Conservation (phyloP, 2,113 vertebrate species). For the Pterocles orientalis region DNA sequence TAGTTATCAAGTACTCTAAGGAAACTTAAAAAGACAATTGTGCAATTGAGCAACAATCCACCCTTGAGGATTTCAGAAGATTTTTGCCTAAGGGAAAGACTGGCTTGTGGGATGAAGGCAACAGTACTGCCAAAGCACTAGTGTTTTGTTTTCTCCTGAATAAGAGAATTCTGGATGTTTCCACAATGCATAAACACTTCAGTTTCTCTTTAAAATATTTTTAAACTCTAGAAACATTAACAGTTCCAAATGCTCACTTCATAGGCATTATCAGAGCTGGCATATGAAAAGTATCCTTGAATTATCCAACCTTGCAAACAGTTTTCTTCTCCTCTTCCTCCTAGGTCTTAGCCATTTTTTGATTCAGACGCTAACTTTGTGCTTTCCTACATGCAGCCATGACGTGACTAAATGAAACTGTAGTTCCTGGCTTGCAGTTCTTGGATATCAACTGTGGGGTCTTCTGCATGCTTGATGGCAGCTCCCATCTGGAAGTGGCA, state of each 20-base stretch:
- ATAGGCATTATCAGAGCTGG: not conserved
- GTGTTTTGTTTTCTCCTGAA: not conserved
- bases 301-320: not conserved
- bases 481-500: not conserved
- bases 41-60: not conserved
- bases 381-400: fast-evolving
- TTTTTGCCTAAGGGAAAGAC: not conserved
- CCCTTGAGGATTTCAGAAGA: not conserved
- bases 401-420: not conserved
- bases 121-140: not conserved
- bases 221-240: not conserved
- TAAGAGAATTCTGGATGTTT: not conserved
- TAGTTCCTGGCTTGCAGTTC: not conserved
- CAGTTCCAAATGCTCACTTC: not conserved
- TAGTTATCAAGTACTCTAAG: not conserved
- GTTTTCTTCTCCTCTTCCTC: not conserved
- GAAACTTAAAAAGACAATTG: not conserved
- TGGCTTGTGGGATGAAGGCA: not conserved
- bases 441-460: not conserved
- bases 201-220: not conserved
- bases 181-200: not conserved
- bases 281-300: not conserved
- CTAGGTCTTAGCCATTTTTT: not conserved
- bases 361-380: not conserved
- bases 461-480: not conserved